Percentiles rank a stretch among this genome's conserved stretches.
These are phyloP conservation scores for Agrilus mali DNA, from an alignment of 2,888 invertebrate genomes.

Conservation along the genomic window DNA sequence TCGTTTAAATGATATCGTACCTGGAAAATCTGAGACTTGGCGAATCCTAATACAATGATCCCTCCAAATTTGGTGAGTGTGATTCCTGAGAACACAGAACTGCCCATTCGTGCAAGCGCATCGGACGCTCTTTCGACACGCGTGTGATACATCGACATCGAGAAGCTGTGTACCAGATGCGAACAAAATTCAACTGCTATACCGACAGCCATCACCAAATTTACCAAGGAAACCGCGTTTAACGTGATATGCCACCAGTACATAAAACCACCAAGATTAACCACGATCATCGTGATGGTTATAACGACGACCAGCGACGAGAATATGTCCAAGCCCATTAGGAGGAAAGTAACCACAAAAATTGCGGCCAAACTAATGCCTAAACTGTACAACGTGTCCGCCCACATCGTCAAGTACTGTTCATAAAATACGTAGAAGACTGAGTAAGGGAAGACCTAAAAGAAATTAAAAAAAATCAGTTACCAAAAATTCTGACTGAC, in stretches of 20 bases:
- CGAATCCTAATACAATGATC: slow-evolving; percentile 90
- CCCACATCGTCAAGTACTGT: slow-evolving; percentile 94
- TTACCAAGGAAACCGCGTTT: slow-evolving; percentile 94
- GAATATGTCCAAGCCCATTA: slow-evolving; percentile 90
- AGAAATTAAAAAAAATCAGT: slow-evolving; percentile 26
- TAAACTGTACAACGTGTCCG: slow-evolving; percentile 77
- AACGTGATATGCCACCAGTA: slow-evolving; percentile 92
- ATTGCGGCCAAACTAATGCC: slow-evolving; percentile 84
- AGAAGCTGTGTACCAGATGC: slow-evolving; percentile 89
- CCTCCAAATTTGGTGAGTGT: slow-evolving; percentile 97
- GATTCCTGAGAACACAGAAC: slow-evolving; percentile 93
- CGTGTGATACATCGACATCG: slow-evolving; percentile 59
- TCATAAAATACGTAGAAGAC: slow-evolving; percentile 99
- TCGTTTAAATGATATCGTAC: too few species aligned
- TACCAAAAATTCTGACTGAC: slow-evolving; percentile 20
- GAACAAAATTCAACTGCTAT: slow-evolving; percentile 98
- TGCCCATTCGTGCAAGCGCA: slow-evolving; percentile 71
- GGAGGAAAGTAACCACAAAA: slow-evolving; percentile 80
- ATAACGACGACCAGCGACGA: slow-evolving; percentile 80
- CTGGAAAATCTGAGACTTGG: slow-evolving; percentile 94
- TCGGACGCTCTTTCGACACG: slow-evolving; percentile 69
- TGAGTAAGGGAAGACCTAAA: slow-evolving; percentile 70
- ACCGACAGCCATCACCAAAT: slow-evolving; percentile 94
- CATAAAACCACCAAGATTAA: slow-evolving; percentile 91
- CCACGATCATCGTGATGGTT: slow-evolving; percentile 87